Conservation (phyloP, 2,888 invertebrate species). For the Tachina fera region DNA sequence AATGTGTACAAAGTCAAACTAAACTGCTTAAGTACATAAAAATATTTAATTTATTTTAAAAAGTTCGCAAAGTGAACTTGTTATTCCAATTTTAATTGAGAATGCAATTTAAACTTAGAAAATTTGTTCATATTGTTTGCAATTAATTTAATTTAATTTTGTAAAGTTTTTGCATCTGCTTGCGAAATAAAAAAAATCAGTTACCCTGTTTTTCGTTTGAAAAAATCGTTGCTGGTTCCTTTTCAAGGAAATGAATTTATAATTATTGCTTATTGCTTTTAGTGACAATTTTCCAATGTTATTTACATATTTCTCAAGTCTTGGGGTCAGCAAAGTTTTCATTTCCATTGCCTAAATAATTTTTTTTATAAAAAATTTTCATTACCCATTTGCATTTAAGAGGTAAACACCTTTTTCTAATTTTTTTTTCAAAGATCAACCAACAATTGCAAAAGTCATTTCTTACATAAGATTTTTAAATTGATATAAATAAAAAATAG, state of each 20-base stretch:
- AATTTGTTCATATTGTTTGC: neutral
- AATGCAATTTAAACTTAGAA: neutral
- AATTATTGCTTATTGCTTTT: too few species aligned
- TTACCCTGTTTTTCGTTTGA: too few species aligned
- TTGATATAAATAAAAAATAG: conserved; percentile 34
- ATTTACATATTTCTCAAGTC: too few species aligned
- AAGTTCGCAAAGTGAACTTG: neutral
- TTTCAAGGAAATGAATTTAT: too few species aligned
- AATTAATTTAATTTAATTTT: too few species aligned
- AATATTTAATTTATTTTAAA: conserved; percentile 19
- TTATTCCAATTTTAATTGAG: neutral
- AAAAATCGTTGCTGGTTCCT: too few species aligned
- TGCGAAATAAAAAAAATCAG: too few species aligned
- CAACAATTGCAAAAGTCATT: conserved; percentile 4
- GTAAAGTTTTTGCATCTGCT: too few species aligned
- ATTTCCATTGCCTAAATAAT: too few species aligned
- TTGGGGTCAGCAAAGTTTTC: too few species aligned
- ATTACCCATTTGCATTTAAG: neutral
- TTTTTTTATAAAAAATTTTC: too few species aligned
- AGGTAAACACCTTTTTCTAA: neutral
- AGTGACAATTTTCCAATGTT: too few species aligned
- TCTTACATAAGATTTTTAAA: conserved; percentile 15
- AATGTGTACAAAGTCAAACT: neutral
- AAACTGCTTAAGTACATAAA: neutral
- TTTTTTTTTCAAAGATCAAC: conserved; percentile 9